A percentile compares a stretch with the other conserved stretches of the same genome.
These are phyloP conservation scores for Berghia stephanieae DNA, from an alignment of 1,140 invertebrate genomes.

Conservation along the genomic window DNA sequence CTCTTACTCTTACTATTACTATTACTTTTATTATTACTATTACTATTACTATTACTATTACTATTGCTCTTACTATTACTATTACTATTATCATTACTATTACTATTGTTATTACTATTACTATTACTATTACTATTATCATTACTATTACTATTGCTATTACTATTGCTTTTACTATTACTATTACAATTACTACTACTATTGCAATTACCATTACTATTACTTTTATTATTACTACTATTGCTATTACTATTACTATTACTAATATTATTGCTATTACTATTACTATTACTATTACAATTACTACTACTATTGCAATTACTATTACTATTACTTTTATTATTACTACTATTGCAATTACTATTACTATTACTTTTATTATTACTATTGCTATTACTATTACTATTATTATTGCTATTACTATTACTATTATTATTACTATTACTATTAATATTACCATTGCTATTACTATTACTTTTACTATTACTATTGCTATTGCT, in stretches of 20 bases:
- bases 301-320: not conserved
- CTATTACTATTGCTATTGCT: not conserved
- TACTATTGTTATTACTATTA: constrained; percentile 9
- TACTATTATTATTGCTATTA: not conserved
- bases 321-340: not conserved
- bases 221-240: not conserved
- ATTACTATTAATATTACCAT: too few species aligned
- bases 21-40: constrained; percentile 5
- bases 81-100: constrained; percentile 4
- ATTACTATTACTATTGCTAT: constrained; percentile 13
- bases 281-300: not conserved
- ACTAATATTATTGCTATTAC: not conserved
- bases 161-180: constrained; percentile 9
- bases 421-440: not conserved
- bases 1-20: not conserved
- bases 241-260: not conserved
- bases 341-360: not conserved
- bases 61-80: constrained; percentile 9
- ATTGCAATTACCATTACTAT: constrained; percentile 12
- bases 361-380: not conserved
- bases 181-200: not conserved
- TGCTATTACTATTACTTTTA: not conserved
- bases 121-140: constrained; percentile 8
- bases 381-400: not conserved
- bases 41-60: constrained; percentile 5